phyloP scores from a whole-genome alignment of 2,888 invertebrate genomes.

The Meandrusa payeni region DNA sequence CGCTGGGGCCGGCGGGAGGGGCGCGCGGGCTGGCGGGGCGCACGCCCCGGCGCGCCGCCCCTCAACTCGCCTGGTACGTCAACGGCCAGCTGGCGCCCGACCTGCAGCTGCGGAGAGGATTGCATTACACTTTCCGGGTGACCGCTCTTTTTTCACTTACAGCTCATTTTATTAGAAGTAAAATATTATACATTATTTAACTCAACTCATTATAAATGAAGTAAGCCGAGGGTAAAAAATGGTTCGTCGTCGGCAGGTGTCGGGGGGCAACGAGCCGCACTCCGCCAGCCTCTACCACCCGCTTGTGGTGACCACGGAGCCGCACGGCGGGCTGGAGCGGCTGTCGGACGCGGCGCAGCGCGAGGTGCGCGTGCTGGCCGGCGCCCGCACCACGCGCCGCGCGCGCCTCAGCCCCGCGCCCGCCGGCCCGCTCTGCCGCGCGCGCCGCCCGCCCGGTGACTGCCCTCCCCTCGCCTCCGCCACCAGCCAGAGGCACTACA shows the following conservation, averaged over 20 bases:
- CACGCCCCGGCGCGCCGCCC: constrained; percentile 82
- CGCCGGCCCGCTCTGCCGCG: constrained; percentile 55
- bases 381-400: constrained; percentile 90
- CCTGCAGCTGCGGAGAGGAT: constrained; percentile 91
- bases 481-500: too few species aligned
- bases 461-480: too few species aligned
- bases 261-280: constrained; percentile 94
- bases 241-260: constrained; percentile 54
- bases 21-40: constrained; percentile 84
- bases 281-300: constrained; percentile 93
- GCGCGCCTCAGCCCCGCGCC: constrained; percentile 90
- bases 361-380: constrained; percentile 86
- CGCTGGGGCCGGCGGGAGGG: constrained; percentile 92
- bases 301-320: constrained; percentile 92
- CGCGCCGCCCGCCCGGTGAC: constrained; percentile 25
- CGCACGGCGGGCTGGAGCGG: constrained; percentile 93
- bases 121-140: constrained; percentile 90
- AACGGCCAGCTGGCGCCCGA: constrained; percentile 94
- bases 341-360: constrained; percentile 81
- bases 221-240: too few species aligned
- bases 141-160: too few species aligned
- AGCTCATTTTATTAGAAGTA: too few species aligned
- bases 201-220: too few species aligned
- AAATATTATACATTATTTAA: too few species aligned
- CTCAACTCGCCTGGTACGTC: constrained; percentile 93